phyloP scores from a whole-genome alignment of 2,888 invertebrate species.

The Pseudolycoriella hygida region DNA sequence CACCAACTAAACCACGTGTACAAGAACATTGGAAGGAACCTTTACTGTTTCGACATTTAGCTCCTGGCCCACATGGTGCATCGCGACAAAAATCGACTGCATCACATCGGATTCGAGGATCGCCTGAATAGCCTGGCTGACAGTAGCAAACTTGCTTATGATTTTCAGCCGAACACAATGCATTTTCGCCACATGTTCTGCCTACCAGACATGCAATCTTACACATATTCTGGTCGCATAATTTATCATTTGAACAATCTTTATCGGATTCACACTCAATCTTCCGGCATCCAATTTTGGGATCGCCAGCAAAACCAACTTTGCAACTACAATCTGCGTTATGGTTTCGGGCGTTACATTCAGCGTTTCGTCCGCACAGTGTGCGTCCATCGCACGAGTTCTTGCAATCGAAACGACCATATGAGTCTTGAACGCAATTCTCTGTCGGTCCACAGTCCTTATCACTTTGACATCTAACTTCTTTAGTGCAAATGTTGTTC shows the following conservation, averaged over 20 bases:
- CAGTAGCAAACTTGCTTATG: slow-evolving; percentile 67
- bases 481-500: slow-evolving; percentile 71
- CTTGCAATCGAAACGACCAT: slow-evolving; percentile 60
- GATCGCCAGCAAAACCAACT: slow-evolving; percentile 63
- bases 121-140: slow-evolving; percentile 74
- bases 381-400: slow-evolving; percentile 53
- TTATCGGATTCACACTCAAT: slow-evolving; percentile 55
- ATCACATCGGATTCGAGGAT: slow-evolving; percentile 51
- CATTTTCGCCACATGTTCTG: slow-evolving; percentile 73
- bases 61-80: slow-evolving; percentile 63
- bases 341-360: slow-evolving; percentile 57
- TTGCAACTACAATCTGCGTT: slow-evolving; percentile 60
- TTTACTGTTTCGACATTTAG: slow-evolving; percentile 60
- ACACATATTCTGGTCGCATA: slow-evolving; percentile 67
- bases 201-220: slow-evolving; percentile 68
- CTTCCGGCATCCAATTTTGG: slow-evolving; percentile 58
- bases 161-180: slow-evolving; percentile 68
- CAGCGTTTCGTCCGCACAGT: slow-evolving; percentile 66
- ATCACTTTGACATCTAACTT: slow-evolving; percentile 54
- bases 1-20: slow-evolving; percentile 60
- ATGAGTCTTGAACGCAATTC: slow-evolving; percentile 45
- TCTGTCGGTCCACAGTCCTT: slow-evolving; percentile 57
- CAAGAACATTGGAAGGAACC: slow-evolving; percentile 68
- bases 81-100: slow-evolving; percentile 63
- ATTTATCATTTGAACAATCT: slow-evolving; percentile 66